phyloP scores from a whole-genome alignment of 2,797 vertebrate genomes.

The Telmatherina bonti region DNA sequence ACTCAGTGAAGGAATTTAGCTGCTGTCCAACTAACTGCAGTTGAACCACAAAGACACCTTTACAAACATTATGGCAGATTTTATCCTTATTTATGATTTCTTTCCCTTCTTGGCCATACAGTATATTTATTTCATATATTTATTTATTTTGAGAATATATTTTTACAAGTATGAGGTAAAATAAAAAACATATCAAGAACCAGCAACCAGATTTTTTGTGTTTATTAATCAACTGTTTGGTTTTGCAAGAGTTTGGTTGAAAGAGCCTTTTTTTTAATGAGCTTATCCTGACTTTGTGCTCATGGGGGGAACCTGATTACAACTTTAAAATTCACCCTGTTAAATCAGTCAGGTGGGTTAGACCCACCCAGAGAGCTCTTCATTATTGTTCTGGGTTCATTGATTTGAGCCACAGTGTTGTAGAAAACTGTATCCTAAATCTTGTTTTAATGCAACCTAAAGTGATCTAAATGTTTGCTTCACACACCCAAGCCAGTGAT shows the following conservation, averaged over 20 bases:
- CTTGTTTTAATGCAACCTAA: not conserved
- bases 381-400: not conserved
- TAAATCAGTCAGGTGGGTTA: not conserved
- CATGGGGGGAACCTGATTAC: not conserved
- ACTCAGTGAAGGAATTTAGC: slow-evolving; percentile 74
- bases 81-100: slow-evolving; percentile 93
- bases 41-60: slow-evolving; percentile 72
- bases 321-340: not conserved
- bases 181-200: slow-evolving; percentile 63
- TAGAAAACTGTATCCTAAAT: not conserved
- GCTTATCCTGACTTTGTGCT: slow-evolving; percentile 2
- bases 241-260: slow-evolving; percentile 31
- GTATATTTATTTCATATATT: slow-evolving; percentile 99
- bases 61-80: slow-evolving; percentile 70
- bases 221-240: slow-evolving; percentile 33
- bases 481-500: not conserved
- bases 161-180: slow-evolving; percentile 95
- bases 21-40: slow-evolving; percentile 53
- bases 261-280: slow-evolving; percentile 5
- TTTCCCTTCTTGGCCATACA: slow-evolving; percentile 89
- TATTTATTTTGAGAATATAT: slow-evolving; percentile 99
- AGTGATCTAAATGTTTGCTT: not conserved
- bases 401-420: not conserved
- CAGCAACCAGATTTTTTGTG: slow-evolving; percentile 38
- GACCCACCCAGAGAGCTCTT: not conserved